Percentiles rank a stretch among this genome's conserved stretches.
Conservation (phyloP, 1,140 invertebrate species). For the Maconellicoccus hirsutus region DNA sequence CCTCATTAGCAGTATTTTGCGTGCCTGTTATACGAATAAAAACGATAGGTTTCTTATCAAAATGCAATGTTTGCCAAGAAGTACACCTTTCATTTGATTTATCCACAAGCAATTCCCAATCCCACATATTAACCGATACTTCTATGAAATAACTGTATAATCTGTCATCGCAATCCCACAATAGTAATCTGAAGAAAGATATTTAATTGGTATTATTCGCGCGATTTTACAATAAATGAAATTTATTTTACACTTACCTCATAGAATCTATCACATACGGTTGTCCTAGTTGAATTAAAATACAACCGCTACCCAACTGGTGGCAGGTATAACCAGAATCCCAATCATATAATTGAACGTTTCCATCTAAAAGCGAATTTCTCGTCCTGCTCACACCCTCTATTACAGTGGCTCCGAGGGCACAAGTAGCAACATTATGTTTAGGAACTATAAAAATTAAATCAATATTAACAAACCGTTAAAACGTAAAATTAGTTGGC, state of each 20-base stretch:
- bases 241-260: slow-evolving; percentile 42
- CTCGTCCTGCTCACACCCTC: slow-evolving; percentile 82
- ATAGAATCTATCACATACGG: slow-evolving; percentile 88
- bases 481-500: no score
- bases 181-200: slow-evolving; percentile 55
- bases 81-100: slow-evolving; percentile 58
- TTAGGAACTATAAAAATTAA: slow-evolving; percentile 58
- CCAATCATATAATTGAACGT: slow-evolving; percentile 92
- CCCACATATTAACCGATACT: slow-evolving; percentile 80
- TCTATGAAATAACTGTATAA: slow-evolving; percentile 94
- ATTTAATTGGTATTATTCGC: background rate
- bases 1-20: slow-evolving; percentile 93
- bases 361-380: slow-evolving; percentile 92
- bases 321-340: slow-evolving; percentile 98
- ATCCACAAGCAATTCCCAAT: slow-evolving; percentile 78
- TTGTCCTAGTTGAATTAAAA: slow-evolving; percentile 90
- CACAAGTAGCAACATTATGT: slow-evolving; percentile 84
- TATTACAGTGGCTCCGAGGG: slow-evolving; percentile 77
- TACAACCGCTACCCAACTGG: slow-evolving; percentile 89
- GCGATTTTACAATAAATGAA: background rate
- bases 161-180: slow-evolving; percentile 97
- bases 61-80: slow-evolving; percentile 86
- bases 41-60: slow-evolving; percentile 70
- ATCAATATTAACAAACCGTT: background rate
- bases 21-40: slow-evolving; percentile 92